Percentiles rank a stretch among this genome's conserved stretches.
phyloP scores from a whole-genome alignment of 1,140 invertebrate species.

The Trachelipus rathkii region DNA sequence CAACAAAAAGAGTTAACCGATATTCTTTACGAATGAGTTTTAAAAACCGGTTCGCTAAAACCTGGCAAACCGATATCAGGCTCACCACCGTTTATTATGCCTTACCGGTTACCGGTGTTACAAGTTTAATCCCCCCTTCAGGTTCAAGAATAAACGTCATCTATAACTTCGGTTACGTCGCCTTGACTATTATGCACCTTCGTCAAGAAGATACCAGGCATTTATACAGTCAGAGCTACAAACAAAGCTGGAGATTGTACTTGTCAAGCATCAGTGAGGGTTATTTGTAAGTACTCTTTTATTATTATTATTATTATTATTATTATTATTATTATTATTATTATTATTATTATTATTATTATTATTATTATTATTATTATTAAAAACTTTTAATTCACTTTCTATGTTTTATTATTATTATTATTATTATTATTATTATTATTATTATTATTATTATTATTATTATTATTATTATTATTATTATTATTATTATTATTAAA shows the following conservation, averaged over 20 bases:
- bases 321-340: background rate
- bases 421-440: conserved; percentile 21
- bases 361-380: background rate
- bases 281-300: conserved; percentile 34
- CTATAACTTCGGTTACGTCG: conserved; percentile 74
- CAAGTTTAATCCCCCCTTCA: conserved; percentile 12
- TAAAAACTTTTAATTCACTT: too few relatives aligned
- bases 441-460: background rate
- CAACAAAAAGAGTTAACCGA: too few relatives aligned
- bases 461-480: conserved; percentile 19
- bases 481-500: conserved; percentile 10
- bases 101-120: too few relatives aligned
- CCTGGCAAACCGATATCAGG: too few relatives aligned
- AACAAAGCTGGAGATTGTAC: conserved; percentile 81
- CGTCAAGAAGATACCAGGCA: conserved; percentile 87
- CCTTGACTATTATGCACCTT: conserved; percentile 94
- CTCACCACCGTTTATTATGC: too few relatives aligned
- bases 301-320: background rate
- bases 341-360: background rate
- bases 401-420: conserved; percentile 10
- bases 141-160: conserved; percentile 55
- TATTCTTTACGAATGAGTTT: too few relatives aligned
- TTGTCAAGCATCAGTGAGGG: conserved; percentile 72
- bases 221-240: conserved; percentile 82
- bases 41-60: too few relatives aligned